Evolutionary conservation across 2,888 invertebrate genomes (phyloP).

Genomic region (Oxycera nigricornis): DNA sequence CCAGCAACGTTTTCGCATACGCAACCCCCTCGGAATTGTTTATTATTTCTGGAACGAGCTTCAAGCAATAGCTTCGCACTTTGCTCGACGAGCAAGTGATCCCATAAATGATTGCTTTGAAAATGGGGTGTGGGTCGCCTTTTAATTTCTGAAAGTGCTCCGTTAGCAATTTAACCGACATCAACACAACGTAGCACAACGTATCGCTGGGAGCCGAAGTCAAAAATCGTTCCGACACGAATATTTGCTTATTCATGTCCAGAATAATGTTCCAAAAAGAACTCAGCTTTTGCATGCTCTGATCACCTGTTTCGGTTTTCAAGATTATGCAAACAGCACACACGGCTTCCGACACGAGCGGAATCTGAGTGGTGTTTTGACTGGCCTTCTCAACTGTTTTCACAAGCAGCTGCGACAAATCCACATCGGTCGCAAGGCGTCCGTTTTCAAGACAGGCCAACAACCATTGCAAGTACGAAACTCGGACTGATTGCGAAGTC

Average conservation of each 20-base stretch:
- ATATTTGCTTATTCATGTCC: slow-evolving; percentile 79
- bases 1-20: slow-evolving; percentile 70
- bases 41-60: slow-evolving; percentile 69
- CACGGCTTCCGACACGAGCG: slow-evolving; percentile 75
- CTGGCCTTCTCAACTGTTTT: slow-evolving; percentile 78
- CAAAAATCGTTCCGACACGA: slow-evolving; percentile 84
- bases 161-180: slow-evolving; percentile 75
- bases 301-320: slow-evolving; percentile 66
- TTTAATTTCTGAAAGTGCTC: slow-evolving; percentile 73
- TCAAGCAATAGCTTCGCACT: slow-evolving; percentile 70
- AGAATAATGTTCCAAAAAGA: slow-evolving; percentile 74
- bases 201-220: slow-evolving; percentile 75
- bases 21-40: slow-evolving; percentile 67
- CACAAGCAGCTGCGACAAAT: slow-evolving; percentile 69
- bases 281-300: slow-evolving; percentile 62
- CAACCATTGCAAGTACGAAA: slow-evolving; percentile 80
- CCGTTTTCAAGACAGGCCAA: slow-evolving; percentile 69
- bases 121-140: slow-evolving; percentile 71
- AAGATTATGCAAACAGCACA: slow-evolving; percentile 73
- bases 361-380: slow-evolving; percentile 75
- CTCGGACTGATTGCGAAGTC: slow-evolving; percentile 77
- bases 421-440: slow-evolving; percentile 60
- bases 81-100: slow-evolving; percentile 69
- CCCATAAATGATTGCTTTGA: slow-evolving; percentile 75
- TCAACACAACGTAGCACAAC: slow-evolving; percentile 72